Evolutionary conservation across 2,797 vertebrate species (phyloP).

Genomic region (Rhinoraja longicauda): DNA sequence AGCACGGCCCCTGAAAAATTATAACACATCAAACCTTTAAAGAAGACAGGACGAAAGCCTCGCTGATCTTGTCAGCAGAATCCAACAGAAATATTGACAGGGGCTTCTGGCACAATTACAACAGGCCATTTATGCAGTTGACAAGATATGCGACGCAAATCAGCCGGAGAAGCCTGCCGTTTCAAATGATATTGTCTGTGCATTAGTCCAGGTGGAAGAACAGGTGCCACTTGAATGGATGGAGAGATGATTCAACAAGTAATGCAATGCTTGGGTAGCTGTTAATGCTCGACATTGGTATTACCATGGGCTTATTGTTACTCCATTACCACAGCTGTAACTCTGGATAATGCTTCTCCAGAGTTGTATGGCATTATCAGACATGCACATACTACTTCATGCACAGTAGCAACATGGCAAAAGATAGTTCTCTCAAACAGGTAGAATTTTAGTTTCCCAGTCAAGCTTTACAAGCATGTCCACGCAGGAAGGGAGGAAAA

Average conservation of each 20-base stretch:
- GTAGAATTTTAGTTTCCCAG: neutral
- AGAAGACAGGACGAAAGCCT: neutral
- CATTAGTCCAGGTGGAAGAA: neutral
- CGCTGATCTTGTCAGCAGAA: neutral
- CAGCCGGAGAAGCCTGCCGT: neutral
- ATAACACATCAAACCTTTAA: neutral
- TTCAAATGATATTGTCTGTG: too few species aligned
- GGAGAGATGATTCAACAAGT: neutral
- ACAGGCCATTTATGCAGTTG: neutral
- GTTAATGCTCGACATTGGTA: neutral
- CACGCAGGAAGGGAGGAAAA: neutral
- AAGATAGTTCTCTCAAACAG: too few species aligned
- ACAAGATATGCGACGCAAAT: neutral
- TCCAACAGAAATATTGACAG: too few species aligned
- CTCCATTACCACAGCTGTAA: neutral
- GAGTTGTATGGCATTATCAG: too few species aligned
- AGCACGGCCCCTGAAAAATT: slow-evolving; percentile 70
- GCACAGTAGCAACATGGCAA: neutral
- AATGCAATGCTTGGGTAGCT: neutral
- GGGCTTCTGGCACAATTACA: neutral
- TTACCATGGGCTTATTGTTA: neutral
- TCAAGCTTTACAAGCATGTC: neutral
- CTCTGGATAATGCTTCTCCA: neutral
- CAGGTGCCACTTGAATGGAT: neutral
- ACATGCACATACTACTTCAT: neutral